Percentiles rank a stretch among this genome's conserved stretches.
Evolutionary conservation across 2,888 invertebrate genomes (phyloP).

Genomic region (Strigamia maritima): DNA sequence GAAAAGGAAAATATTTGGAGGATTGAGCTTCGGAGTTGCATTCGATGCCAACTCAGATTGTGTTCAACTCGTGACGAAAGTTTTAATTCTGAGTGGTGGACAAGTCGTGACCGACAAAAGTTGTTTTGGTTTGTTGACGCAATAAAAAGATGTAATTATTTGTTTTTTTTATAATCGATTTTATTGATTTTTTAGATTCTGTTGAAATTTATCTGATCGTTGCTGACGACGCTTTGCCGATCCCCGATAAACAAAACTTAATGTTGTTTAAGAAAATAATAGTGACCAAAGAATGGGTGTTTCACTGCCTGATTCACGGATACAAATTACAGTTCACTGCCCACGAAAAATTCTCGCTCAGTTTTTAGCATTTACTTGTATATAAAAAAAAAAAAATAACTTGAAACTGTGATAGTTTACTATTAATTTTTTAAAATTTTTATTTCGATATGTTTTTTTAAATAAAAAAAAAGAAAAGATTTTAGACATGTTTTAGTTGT

Average conservation of each 20-base stretch:
- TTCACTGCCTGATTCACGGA: slow-evolving; percentile 66
- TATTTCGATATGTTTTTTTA: background rate
- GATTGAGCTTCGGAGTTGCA: background rate
- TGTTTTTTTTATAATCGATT: background rate
- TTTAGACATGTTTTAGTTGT: background rate
- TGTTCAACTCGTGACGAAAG: background rate
- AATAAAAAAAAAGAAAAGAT: background rate
- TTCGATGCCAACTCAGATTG: background rate
- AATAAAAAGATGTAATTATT: background rate
- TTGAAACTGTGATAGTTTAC: background rate
- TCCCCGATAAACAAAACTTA: slow-evolving; percentile 58
- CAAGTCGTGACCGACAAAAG: background rate
- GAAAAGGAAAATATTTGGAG: background rate
- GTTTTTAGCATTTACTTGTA: background rate
- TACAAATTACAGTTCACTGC: slow-evolving; percentile 53
- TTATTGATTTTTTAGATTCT: background rate
- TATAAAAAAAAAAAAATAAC: background rate
- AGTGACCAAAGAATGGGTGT: slow-evolving; percentile 67
- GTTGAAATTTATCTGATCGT: slow-evolving; percentile 53
- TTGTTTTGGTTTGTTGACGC: background rate
- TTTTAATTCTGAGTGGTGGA: background rate
- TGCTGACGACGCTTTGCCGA: slow-evolving; percentile 63
- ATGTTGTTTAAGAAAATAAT: slow-evolving; percentile 61
- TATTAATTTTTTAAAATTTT: background rate
- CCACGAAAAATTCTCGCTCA: background rate